Evolutionary conservation across 2,797 vertebrate genomes (phyloP), one percentile per base, ranked within the genome.

Genomic region (Enteromius paludinosus): DNA sequence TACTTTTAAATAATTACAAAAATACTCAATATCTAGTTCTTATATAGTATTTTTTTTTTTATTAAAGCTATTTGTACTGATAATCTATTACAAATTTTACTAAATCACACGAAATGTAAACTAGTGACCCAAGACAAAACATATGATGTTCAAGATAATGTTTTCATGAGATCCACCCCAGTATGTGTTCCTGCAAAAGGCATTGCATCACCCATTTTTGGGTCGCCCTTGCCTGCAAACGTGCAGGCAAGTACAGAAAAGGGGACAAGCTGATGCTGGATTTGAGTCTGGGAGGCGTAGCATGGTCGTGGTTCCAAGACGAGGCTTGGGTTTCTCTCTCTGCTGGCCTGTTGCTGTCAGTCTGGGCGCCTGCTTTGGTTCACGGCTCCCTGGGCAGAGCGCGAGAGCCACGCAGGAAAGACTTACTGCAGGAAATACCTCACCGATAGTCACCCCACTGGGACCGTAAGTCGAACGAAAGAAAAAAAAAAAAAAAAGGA

Each of bases 341-440:
- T 33, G 70, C 78, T 81, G 85, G 62, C 73, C 87, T 84, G 3
- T 69, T 83, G 88, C 49, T 84, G 87, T 87, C 87, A 83, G 83
- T 82, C 78, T 78, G 41, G 84, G 77, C 74, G 87, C 83, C 88
- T 88, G 79, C 73, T 83, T 68, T 76, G 77, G 84, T 86, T 93
- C 89, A 91, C 89, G 87, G 91, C 87, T 89, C 92, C 90, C 91
- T 66, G 85, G 90, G 90, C 88, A 79, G 86, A 87, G 87, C 83
- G 87, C 86, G 89, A 83, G 77, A 86, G 89, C 85, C 84, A 61
- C 12, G 71, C 61, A 85, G 82, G 71, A 84, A 92, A 92, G 84
- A 91, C 90, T 89, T 91, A 92, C 87, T 86, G 91, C 93, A 95
- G 94, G 94, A 93, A 94, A 92, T 92, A 92, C 89, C 92, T 92